These are phyloP conservation scores for Myotis myotis DNA, from an alignment of 2,797 vertebrate species.

Conservation along the genomic window DNA sequence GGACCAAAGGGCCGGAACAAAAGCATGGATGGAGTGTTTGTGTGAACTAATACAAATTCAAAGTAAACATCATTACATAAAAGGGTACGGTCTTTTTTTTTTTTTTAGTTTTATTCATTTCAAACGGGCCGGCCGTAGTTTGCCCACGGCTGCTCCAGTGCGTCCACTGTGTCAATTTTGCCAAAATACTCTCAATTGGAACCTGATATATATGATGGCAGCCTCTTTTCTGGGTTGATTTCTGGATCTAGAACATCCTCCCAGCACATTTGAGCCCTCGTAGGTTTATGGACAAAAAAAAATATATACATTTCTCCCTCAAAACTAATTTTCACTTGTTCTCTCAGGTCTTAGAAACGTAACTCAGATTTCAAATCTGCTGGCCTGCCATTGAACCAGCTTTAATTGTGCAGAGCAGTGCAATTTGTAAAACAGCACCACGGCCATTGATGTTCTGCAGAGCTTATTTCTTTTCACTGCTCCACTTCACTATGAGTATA, in stretches of 20 bases:
- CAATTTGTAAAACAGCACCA: slow-evolving; percentile 23
- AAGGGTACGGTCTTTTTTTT: too few relatives aligned
- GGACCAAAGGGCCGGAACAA: too few relatives aligned
- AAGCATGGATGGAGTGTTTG: too few relatives aligned
- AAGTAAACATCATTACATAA: too few relatives aligned
- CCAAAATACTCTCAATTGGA: background rate
- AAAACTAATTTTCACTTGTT: slow-evolving; percentile 13
- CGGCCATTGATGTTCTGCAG: background rate
- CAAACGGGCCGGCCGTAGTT: too few relatives aligned
- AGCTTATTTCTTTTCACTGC: slow-evolving; percentile 36
- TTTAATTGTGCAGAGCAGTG: slow-evolving; percentile 53
- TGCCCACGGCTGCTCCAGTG: background rate
- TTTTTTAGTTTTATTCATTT: too few relatives aligned
- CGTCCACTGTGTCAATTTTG: slow-evolving; percentile 17
- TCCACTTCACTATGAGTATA: background rate
- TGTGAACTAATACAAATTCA: too few relatives aligned
- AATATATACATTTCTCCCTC: background rate
- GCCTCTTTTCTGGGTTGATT: slow-evolving; percentile 39
- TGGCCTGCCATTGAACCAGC: slow-evolving; percentile 29
- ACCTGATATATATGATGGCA: background rate
- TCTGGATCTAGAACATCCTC: background rate
- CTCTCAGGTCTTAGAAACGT: slow-evolving; percentile 23
- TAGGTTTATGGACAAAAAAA: background rate
- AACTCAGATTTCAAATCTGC: slow-evolving; percentile 39
- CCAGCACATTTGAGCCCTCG: background rate